Conservation (phyloP, 2,797 vertebrate genomes). For the Tragelaphus oryx region DNA sequence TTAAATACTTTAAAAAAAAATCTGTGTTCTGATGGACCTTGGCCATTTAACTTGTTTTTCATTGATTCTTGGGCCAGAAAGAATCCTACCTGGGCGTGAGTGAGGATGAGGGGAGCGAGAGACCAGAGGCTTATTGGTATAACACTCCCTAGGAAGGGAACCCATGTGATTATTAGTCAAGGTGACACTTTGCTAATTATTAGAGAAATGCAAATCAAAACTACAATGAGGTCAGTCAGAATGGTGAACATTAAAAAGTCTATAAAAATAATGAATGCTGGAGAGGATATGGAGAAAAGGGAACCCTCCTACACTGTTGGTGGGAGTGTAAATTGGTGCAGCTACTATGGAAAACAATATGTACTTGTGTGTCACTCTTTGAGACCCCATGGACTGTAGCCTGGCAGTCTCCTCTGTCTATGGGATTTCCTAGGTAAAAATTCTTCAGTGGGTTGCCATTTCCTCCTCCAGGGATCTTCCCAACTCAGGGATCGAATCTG, state of each 20-base stretch:
- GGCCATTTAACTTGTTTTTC: constrained; percentile 53
- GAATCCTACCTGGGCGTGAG: neutral
- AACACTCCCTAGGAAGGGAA: neutral
- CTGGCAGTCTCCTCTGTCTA: neutral
- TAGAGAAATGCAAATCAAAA: neutral
- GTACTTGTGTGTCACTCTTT: neutral
- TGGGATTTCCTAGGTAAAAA: neutral
- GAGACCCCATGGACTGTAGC: neutral
- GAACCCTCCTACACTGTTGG: neutral
- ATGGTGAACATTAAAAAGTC: neutral
- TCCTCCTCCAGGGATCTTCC: neutral
- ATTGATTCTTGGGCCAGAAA: constrained; percentile 21
- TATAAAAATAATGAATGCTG: neutral
- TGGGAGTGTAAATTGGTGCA: neutral
- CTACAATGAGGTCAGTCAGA: neutral
- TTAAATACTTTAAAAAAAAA: neutral
- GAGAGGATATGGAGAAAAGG: neutral
- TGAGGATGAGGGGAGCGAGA: neutral
- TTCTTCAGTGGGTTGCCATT: neutral
- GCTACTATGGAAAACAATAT: neutral
- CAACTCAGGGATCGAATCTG: neutral
- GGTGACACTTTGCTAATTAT: neutral
- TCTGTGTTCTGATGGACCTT: constrained; percentile 33
- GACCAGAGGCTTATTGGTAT: neutral
- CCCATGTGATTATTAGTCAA: neutral